A percentile compares a stretch with the other conserved stretches of the same genome.
Evolutionary conservation across 2,113 vertebrate genomes (phyloP).

Genomic region (Lepus timidus): DNA sequence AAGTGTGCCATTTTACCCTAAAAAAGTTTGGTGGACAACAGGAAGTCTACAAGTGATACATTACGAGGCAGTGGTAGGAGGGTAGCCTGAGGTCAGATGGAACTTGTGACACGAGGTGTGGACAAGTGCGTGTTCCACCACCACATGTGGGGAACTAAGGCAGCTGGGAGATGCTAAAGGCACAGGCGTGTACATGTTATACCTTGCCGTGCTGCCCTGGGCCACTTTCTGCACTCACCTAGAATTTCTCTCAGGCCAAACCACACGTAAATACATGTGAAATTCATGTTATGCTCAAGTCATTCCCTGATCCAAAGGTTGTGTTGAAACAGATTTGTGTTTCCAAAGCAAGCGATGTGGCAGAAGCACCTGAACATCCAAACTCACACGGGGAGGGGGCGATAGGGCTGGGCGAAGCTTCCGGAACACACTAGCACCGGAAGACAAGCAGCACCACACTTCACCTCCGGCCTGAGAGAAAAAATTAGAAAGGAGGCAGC

Average conservation of each 20-base stretch:
- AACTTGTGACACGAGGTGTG: not conserved
- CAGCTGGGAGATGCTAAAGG: too few species aligned
- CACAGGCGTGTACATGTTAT: fast-evolving
- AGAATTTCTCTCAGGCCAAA: not conserved
- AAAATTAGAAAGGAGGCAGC: not conserved
- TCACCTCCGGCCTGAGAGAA: not conserved
- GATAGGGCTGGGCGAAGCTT: fast-evolving
- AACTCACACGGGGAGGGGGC: not conserved
- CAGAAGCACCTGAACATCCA: not conserved
- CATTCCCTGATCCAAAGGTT: not conserved
- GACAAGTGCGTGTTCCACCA: not conserved
- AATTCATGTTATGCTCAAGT: conserved; percentile 11
- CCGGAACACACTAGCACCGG: too few species aligned
- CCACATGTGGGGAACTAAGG: too few species aligned
- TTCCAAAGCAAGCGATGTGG: not conserved
- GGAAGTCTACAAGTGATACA: not conserved
- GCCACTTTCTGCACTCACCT: not conserved
- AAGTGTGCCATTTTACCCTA: not conserved
- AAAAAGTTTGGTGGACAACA: not conserved
- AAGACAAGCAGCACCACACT: too few species aligned
- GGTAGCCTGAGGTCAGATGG: not conserved
- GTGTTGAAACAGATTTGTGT: not conserved
- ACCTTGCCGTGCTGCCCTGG: not conserved
- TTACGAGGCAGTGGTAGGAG: not conserved
- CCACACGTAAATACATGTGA: conserved; percentile 49